phyloP scores from a whole-genome alignment of 2,797 vertebrate genomes.

The Pseudopleuronectes americanus region DNA sequence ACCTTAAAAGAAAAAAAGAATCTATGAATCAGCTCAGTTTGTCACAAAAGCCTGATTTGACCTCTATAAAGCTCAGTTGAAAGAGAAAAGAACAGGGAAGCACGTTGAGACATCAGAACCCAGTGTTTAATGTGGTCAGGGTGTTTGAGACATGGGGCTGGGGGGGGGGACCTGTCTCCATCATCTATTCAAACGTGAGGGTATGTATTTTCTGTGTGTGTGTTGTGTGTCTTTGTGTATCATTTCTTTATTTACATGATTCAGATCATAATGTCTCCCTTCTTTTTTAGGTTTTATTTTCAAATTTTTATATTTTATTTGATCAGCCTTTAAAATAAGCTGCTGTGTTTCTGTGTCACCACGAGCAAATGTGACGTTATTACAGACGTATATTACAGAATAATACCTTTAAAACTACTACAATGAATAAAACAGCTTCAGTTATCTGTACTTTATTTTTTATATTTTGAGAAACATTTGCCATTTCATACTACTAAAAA shows the following conservation, averaged over 20 bases:
- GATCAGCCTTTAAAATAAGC: background rate
- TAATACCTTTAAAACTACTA: background rate
- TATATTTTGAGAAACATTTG: constrained; percentile 1
- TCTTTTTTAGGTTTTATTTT: too few relatives aligned
- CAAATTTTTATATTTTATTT: too few relatives aligned
- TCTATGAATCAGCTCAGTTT: constrained; percentile 43
- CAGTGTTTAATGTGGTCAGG: constrained; percentile 38
- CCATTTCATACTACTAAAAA: too few relatives aligned
- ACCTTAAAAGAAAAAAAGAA: constrained; percentile 20
- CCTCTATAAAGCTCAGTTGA: constrained; percentile 45
- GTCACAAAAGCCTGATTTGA: constrained; percentile 42
- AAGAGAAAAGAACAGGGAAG: constrained; percentile 39
- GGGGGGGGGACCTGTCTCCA: constrained; percentile 1
- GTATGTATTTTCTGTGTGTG: background rate
- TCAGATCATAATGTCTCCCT: background rate
- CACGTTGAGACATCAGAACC: constrained; percentile 38
- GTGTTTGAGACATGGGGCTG: constrained; percentile 9
- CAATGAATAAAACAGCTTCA: background rate
- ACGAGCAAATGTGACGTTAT: background rate
- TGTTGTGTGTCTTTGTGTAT: background rate
- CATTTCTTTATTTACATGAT: background rate
- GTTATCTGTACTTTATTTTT: background rate
- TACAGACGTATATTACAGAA: background rate
- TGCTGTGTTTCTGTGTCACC: background rate
- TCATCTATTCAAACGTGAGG: background rate